phyloP scores from a whole-genome alignment of 2,797 vertebrate genomes.

The Eulemur albifrons region DNA sequence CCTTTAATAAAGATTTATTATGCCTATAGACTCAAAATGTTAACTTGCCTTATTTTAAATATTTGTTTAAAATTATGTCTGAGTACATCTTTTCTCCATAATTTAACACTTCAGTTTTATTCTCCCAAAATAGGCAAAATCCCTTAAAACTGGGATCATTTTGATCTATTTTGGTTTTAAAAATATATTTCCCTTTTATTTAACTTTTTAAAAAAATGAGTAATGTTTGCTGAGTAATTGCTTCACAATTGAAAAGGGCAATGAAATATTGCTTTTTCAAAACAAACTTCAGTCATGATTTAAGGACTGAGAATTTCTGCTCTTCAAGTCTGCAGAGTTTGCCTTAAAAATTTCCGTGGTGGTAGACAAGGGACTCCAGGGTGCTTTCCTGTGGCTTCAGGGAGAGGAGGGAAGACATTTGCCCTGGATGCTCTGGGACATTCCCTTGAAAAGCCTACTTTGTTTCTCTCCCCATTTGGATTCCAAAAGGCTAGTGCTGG shows the following conservation, averaged over 20 bases:
- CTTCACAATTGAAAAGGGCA: constrained; percentile 33
- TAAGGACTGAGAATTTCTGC: constrained; percentile 21
- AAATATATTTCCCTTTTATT: constrained; percentile 49
- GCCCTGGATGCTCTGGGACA: neutral
- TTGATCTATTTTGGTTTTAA: constrained; percentile 56
- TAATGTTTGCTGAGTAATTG: constrained; percentile 17
- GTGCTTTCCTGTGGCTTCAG: neutral
- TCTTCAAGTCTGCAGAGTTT: neutral
- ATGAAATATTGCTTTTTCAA: constrained; percentile 37
- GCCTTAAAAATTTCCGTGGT: neutral
- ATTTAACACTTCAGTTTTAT: constrained; percentile 56
- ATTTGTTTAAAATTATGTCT: constrained; percentile 48
- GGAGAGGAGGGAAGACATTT: neutral
- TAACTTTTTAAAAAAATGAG: constrained; percentile 41
- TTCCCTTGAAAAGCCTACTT: neutral
- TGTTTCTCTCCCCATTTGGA: constrained; percentile 24
- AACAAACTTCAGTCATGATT: constrained; percentile 13
- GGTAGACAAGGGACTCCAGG: neutral
- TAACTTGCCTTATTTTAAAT: constrained; percentile 60
- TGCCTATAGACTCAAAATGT: constrained; percentile 49
- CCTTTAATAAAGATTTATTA: constrained; percentile 58
- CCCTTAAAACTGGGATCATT: constrained; percentile 39
- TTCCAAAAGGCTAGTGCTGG: neutral
- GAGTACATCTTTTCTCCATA: constrained; percentile 5
- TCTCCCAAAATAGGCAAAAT: constrained; percentile 54